These are phyloP conservation scores for Ypsolopha scabrella DNA, from an alignment of 2,888 invertebrate species.

Conservation along the genomic window DNA sequence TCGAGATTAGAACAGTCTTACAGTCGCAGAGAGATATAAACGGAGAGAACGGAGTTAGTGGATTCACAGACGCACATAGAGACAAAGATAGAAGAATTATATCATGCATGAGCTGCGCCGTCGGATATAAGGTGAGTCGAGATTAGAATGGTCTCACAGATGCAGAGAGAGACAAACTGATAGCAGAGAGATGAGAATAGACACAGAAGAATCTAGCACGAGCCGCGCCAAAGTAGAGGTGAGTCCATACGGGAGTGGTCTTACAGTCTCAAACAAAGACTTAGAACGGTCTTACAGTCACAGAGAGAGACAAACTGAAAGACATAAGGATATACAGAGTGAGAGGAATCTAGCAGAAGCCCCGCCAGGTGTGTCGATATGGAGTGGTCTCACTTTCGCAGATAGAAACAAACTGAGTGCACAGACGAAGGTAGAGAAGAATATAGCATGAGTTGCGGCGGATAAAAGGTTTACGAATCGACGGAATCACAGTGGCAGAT, in stretches of 20 bases:
- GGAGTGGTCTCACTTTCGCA: no score
- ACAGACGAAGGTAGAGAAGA: constrained; percentile 92
- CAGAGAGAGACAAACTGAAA: no score
- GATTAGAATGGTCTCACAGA: not conserved
- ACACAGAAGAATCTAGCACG: constrained; percentile 93
- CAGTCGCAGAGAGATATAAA: constrained; percentile 77
- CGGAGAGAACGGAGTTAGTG: constrained; percentile 71
- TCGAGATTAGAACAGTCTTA: no score
- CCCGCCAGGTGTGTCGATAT: no score
- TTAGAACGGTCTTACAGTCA: constrained; percentile 64
- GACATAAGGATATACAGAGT: no score
- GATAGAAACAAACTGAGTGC: constrained; percentile 90
- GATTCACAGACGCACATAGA: constrained; percentile 72
- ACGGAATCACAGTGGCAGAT: no score
- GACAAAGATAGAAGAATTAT: no score
- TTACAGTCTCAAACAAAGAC: no score
- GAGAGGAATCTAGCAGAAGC: no score
- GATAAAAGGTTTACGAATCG: constrained; percentile 95
- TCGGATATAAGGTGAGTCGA: no score
- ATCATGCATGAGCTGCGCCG: no score
- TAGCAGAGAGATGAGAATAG: constrained; percentile 91
- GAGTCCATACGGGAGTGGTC: no score
- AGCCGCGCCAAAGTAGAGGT: constrained; percentile 94
- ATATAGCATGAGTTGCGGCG: constrained; percentile 92
- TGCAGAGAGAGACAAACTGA: constrained; percentile 89